phyloP scores from a whole-genome alignment of 2,113 vertebrate genomes.

The Sphyrna mokarran region DNA sequence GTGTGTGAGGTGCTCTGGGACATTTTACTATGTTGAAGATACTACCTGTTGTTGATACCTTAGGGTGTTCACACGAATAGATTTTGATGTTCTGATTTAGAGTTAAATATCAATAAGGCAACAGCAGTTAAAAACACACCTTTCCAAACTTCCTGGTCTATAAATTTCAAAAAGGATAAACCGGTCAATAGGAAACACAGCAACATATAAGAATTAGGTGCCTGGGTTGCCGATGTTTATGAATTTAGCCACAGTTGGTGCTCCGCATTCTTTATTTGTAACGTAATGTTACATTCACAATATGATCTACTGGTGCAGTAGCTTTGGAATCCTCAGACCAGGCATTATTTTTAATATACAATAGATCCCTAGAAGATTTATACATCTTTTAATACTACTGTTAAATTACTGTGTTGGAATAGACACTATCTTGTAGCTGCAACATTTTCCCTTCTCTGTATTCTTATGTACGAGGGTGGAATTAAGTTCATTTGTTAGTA shows the following conservation, averaged over 20 bases:
- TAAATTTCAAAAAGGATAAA: not conserved
- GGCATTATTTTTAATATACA: not conserved
- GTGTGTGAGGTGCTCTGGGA: not conserved
- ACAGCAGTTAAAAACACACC: not conserved
- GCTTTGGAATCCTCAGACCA: not conserved
- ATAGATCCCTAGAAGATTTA: not conserved
- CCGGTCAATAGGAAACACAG: not conserved
- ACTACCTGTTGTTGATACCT: not conserved
- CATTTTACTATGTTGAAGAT: not conserved
- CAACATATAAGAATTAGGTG: not conserved
- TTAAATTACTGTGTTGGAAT: not conserved
- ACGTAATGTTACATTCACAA: not conserved
- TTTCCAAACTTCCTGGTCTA: not conserved
- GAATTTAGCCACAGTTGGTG: not conserved
- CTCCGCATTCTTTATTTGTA: not conserved
- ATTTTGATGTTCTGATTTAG: not conserved
- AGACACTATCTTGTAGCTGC: not conserved
- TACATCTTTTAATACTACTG: not conserved
- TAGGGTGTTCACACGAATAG: not conserved
- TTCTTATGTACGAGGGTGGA: not conserved
- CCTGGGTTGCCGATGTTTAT: not conserved
- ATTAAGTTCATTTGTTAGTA: not conserved
- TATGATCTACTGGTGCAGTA: not conserved
- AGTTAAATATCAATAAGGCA: not conserved
- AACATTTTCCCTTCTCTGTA: not conserved